Base-by-base conservation (phyloP, 2,113 vertebrate genomes). In the Mohoua ochrocephala region DNA sequence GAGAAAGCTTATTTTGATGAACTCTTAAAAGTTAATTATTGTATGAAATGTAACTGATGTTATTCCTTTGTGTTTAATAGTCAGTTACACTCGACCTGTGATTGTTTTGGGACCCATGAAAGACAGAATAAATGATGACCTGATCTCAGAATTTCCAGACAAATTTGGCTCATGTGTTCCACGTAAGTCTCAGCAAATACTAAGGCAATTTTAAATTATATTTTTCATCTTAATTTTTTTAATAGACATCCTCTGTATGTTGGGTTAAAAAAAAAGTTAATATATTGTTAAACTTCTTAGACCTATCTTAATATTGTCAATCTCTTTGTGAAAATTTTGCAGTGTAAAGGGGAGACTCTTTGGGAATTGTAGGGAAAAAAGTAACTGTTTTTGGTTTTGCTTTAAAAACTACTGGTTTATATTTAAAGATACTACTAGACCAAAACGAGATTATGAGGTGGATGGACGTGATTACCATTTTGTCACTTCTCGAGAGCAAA, bases 91-190 rank as follows among this genome's bases (percentile, higher is more conserved):
- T 50, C 98, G 99, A 53, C 99, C 99, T 31, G 99, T 99, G 96
- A 99, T 99, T 91, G 97, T 99, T 96, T 98, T 99, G 97, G 99
- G 99, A 91, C 99, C 99, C 64, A 99, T 99, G 99, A 99, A 99
- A 95, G 99, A 99, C 93, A 98, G 99, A 71, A 98, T 99, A 97
- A 99, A 99, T 73, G 99, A 99, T 87, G 99, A 99, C 97, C 97
- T 99, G 75, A 99, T 99, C 95, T 99, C 99, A 0, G 99, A 99
- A 97, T 99, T 99, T 97, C 99, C 99, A 10, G 99, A 99, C 97
- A 99, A 99, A 82, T 99, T 99, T 91, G 99, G 99, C 41, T 99
- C 99, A 21, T 99, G 99, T 84, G 99, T 99, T 91, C 99, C 99
- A 79, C 99, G 99, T 99, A 97, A 98, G 99, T 99, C 95, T 93